Base-by-base conservation (phyloP, 2,888 invertebrate species). In the Pecten maximus region DNA sequence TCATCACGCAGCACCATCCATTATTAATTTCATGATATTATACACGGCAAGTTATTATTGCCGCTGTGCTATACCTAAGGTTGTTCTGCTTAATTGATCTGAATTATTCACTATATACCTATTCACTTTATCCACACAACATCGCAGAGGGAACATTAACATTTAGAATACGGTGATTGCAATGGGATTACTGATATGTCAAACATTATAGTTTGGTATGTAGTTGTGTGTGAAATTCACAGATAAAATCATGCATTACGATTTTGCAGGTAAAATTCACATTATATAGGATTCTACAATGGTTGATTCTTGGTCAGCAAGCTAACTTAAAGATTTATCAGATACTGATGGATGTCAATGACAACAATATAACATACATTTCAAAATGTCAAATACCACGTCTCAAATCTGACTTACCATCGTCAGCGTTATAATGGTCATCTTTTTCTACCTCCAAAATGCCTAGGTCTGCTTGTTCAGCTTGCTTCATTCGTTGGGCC, bases 401-500 rank as follows among this genome's bases (percentile, higher is more conserved):
- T 54, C 2, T 19, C 2, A 40, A 40, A 40, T 23, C n/a, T 23
- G 39, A 90, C 94, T 88, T 91, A 95, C 95, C 94, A 92, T 95
- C 95, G 92, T 94, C 95, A 35, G 93, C 94, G 93, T 95, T 95
- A 90, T 94, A 95, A 60, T 92, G 89, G 10, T 94, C 94, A 93
- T 95, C 96, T 92, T 95, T 95, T 88, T 96, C 96, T 6, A 96
- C 95, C 48, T 88, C 93, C 91, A 91, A 92, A 88, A 92, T 92
- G 60, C 93, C 94, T 39, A 94, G 88, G 40, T 93, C 94, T 44
- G 89, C 93, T 87, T 95, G 93, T 88, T 94, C 94, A 40, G 94
- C 91, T 74, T 94, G 93, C 88, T 94, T 94, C 88, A 95, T 90
- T 88, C 92, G 93, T 91, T 94, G 93, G 23, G 94, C 95, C 95